Evolutionary conservation across 2,888 invertebrate species (phyloP).

Genomic region (Candidula unifasciata): DNA sequence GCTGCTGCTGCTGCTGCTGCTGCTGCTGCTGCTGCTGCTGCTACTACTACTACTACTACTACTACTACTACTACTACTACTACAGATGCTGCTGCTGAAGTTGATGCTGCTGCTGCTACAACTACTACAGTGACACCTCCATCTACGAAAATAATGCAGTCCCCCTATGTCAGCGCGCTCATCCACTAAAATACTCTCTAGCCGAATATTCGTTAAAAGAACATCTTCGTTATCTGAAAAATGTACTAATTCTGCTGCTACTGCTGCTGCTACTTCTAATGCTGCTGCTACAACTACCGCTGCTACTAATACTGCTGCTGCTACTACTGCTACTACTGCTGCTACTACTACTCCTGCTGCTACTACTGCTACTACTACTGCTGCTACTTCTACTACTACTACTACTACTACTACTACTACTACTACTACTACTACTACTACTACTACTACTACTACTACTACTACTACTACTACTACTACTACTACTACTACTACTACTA

Average conservation of each 20-base stretch:
- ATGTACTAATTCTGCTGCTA: conserved; percentile 36
- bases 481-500: conserved; percentile 46
- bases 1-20: conserved; percentile 13
- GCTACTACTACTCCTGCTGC: conserved; percentile 16
- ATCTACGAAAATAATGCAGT: no score
- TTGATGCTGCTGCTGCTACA: neutral
- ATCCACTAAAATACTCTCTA: no score
- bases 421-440: conserved; percentile 41
- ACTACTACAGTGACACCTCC: no score
- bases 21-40: conserved; percentile 42
- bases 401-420: conserved; percentile 40
- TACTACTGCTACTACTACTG: conserved; percentile 29
- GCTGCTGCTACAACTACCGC: neutral
- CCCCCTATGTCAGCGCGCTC: no score
- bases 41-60: conserved; percentile 46
- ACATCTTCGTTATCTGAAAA: no score
- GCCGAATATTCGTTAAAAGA: no score
- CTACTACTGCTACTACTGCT: neutral
- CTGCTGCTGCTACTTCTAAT: conserved; percentile 27
- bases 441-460: conserved; percentile 45
- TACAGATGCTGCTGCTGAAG: conserved; percentile 5
- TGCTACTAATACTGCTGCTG: conserved; percentile 11
- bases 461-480: conserved; percentile 38
- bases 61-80: conserved; percentile 33
- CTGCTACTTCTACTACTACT: conserved; percentile 40